These are phyloP conservation scores for Brenthis daphne DNA, from an alignment of 2,888 invertebrate genomes.

Conservation along the genomic window DNA sequence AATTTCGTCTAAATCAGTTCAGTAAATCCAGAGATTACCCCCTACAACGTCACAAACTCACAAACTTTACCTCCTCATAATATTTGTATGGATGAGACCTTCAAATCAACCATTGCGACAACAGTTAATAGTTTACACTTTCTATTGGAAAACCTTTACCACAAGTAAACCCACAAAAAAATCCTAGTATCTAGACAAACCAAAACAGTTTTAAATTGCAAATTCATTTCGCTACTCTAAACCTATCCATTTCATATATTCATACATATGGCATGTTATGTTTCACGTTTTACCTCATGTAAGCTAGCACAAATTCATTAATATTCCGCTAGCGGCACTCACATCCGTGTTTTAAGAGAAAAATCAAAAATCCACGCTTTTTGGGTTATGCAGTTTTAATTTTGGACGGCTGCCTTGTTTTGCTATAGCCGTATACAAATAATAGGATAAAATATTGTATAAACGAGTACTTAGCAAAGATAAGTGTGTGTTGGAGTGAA, in stretches of 20 bases:
- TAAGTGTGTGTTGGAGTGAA: too few species aligned
- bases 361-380: slow-evolving; percentile 16
- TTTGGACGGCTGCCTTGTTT: slow-evolving; percentile 1
- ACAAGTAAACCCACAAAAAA: background rate
- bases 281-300: slow-evolving; percentile 17
- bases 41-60: too few species aligned
- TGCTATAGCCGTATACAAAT: too few species aligned
- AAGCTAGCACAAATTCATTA: slow-evolving; percentile 29
- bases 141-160: too few species aligned
- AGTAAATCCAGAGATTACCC: too few species aligned
- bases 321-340: slow-evolving; percentile 32
- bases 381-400: slow-evolving; percentile 14
- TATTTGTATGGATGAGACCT: too few species aligned
- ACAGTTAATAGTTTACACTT: too few species aligned
- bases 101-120: too few species aligned
- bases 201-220: slow-evolving; percentile 18
- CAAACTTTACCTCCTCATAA: too few species aligned
- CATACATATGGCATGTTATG: slow-evolving; percentile 11
- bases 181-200: background rate
- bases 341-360: slow-evolving; percentile 25
- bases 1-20: too few species aligned
- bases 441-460: too few species aligned
- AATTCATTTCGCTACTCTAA: slow-evolving; percentile 15
- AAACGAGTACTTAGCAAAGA: too few species aligned
- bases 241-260: slow-evolving; percentile 18